Evolutionary conservation across 1,140 invertebrate species (phyloP).

Genomic region (Potamilus streckersoni): DNA sequence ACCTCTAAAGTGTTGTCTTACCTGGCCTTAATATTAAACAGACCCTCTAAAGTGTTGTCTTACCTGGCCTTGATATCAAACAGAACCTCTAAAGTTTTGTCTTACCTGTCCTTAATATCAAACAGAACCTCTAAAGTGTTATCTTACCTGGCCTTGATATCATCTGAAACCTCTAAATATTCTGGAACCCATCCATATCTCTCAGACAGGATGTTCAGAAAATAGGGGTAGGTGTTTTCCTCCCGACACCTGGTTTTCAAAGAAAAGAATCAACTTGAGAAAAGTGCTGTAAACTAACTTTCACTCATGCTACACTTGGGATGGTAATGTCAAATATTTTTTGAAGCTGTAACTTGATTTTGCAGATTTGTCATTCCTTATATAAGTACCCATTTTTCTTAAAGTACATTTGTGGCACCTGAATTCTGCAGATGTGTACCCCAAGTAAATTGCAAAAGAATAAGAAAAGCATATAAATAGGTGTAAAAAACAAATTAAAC

Average conservation of each 20-base stretch:
- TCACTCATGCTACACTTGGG: too few species aligned
- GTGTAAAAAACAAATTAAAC: too few species aligned
- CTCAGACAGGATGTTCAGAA: constrained; percentile 37
- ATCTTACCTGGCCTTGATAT: constrained; percentile 34
- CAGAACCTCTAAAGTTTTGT: constrained; percentile 22
- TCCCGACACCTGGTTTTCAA: constrained; percentile 25
- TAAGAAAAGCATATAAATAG: too few species aligned
- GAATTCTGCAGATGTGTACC: too few species aligned
- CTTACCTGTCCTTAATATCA: constrained; percentile 36
- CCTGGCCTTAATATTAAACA: constrained; percentile 37
- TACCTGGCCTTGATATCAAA: constrained; percentile 38
- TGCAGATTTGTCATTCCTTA: too few species aligned
- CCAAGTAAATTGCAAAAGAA: too few species aligned
- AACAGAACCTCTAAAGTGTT: constrained; percentile 26
- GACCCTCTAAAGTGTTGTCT: constrained; percentile 18
- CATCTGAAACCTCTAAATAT: constrained; percentile 29
- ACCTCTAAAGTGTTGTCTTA: constrained; percentile 20
- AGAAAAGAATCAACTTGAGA: too few species aligned
- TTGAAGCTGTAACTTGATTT: too few species aligned
- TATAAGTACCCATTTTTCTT: too few species aligned
- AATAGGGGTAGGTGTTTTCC: constrained; percentile 34
- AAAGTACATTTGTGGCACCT: too few species aligned
- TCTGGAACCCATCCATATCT: constrained; percentile 41
- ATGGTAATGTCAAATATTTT: too few species aligned
- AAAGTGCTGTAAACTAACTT: too few species aligned